Percentiles rank a stretch among this genome's conserved stretches.
phyloP scores from a whole-genome alignment of 2,888 invertebrate species.

The Malthinus flaveolus region DNA sequence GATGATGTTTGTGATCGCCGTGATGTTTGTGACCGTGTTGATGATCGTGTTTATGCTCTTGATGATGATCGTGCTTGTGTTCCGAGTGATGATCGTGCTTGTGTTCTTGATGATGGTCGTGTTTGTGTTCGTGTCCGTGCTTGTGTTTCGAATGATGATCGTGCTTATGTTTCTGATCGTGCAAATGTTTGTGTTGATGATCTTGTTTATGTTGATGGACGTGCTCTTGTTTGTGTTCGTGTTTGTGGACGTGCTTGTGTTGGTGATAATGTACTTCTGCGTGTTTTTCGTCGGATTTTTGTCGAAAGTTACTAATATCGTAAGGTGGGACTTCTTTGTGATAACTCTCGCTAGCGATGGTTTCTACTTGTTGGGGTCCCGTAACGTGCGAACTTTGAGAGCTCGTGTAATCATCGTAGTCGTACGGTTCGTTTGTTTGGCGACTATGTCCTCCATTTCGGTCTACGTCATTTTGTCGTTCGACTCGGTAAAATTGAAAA shows the following conservation, averaged over 20 bases:
- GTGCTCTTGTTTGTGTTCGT: constrained; percentile 46
- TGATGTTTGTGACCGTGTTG: constrained; percentile 29
- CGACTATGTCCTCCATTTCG: constrained; percentile 7
- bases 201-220: constrained; percentile 43
- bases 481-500: background rate
- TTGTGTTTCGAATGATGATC: constrained; percentile 30
- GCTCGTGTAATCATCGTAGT: constrained; percentile 39
- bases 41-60: constrained; percentile 33
- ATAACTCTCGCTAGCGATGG: constrained; percentile 40
- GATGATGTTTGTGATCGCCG: constrained; percentile 32
- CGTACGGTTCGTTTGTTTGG: constrained; percentile 26
- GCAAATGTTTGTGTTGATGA: constrained; percentile 38
- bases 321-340: constrained; percentile 42
- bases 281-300: constrained; percentile 19
- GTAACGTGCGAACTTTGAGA: constrained; percentile 36
- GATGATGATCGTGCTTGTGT: constrained; percentile 31
- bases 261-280: constrained; percentile 40
- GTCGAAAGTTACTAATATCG: constrained; percentile 33
- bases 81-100: constrained; percentile 28
- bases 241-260: constrained; percentile 45
- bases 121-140: constrained; percentile 19
- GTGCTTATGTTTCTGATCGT: constrained; percentile 32
- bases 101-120: constrained; percentile 29
- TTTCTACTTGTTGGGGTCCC: constrained; percentile 43
- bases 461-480: background rate